Base-by-base conservation (phyloP, 2,888 invertebrate genomes). In the Calliphora vomitoria region DNA sequence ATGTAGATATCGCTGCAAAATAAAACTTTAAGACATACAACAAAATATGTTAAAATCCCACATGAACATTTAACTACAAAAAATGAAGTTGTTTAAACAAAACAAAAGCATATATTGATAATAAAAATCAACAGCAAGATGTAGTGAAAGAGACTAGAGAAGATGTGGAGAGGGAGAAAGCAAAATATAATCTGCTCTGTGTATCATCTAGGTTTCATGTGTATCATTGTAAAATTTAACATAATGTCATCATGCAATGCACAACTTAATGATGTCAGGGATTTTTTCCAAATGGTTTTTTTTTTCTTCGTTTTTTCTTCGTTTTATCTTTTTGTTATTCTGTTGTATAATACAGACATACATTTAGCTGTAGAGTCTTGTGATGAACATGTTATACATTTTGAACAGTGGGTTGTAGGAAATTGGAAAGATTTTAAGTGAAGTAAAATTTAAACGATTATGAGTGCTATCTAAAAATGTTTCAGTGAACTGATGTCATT, bases 231-330 rank as follows among this genome's bases (percentile, higher is more conserved):
- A 53, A 75, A 50, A 18, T 25, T 55, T 50, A 64, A 55, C 25
- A 74, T 47, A 74, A 74, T 79, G 47, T 68, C 84, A 68, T 74
- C 66, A 79, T 66, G 25, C n/a, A 38, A 64, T 84, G 74, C 60
- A 68, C 58, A 60, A 60, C 38, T 79, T 74, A 84, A 84, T 79
- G 72, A 79, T 79, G 84, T 50, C 58, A 72, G 74, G 31, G 74
- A 66, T 82, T 66, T 81, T 79, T n/a, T 18, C 41, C 15, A 20
- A 8, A 15, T 20, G 55, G 38, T 60, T 47, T 35, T 58, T 8
- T 47, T 11, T n/a, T 64, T 44, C 10, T 18, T 55, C 0, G 1
- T 44, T 31, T 50, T 64, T 71, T 18, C 18, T 71, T 20, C 10
- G 10, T 58, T 72, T 41, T 6, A n/a, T 25, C 58, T 58, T 25